Evolutionary conservation across 2,113 vertebrate genomes (phyloP), one percentile per base, ranked within the genome.

Genomic region (Saimiri boliviensis): DNA sequence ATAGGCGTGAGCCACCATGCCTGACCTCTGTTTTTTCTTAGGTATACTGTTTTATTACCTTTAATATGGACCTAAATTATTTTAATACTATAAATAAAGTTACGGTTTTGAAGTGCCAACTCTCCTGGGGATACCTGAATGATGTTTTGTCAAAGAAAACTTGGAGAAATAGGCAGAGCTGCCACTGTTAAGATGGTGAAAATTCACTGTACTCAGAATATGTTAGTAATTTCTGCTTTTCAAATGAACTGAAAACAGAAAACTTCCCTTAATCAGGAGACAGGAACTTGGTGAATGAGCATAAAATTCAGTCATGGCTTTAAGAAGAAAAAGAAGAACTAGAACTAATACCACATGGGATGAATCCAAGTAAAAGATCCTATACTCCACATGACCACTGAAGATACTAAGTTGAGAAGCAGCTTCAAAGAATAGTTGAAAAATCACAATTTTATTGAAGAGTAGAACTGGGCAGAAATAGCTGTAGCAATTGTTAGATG

Each of bases 221-320:
- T 68, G 27, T 68, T 88, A 81, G 83, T 80, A 5, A 71, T 95
- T 95, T 86, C 79, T 95, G 58, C 77, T 88, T 91, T 68, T 86
- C 16, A 81, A 37, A 94, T 58, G 45, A 97, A 82, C 76, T 58
- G 52, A 88, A 91, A 97, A 35, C 66, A 94, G 70, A 60, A 92
- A 87, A 47, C 8, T 93, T 95, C 60, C 74, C 27, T 90, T 58
- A 90, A 32, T 90, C 45, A 91, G 84, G 90, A 95, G 95, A 79
- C 88, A 90, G 95, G 89, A 96, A 96, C 58, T 95, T 88, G 54
- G 32, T 52, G 49, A 96, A 93, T 87, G 63, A 90, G 32, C 35
- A 84, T 88, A 74, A 95, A 92, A 77, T 70, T 66, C 52, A 73
- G 42, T 81, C 32, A 11, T 92, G 30, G 70, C 45, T 95, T 94